Evolutionary conservation across 2,888 invertebrate species (phyloP), one percentile per base, ranked within the genome.

Genomic region (Lasioglossum morio): DNA sequence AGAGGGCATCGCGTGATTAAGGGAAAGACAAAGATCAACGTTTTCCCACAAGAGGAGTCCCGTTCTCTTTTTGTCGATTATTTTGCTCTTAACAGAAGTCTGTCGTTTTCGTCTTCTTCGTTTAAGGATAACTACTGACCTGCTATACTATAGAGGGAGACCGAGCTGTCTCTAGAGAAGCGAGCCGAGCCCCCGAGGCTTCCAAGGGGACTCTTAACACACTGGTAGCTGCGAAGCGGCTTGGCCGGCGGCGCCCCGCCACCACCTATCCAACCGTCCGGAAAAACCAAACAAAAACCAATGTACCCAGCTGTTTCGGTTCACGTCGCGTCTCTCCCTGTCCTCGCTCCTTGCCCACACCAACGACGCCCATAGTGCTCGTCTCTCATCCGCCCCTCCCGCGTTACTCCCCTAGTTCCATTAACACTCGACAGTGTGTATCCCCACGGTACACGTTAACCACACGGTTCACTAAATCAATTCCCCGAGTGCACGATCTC

Each of bases 151-250:
- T 96, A 96, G 92, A 96, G 95, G 95, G 96, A 96, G 95, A 94
- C 93, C 85, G 94, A 94, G 94, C 94, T 94, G 94, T 94, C 94
- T 94, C 94, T 93, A 93, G 94, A 95, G 93, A 94, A 94, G 92
- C 95, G 94, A 89, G 94, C 92, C 85, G 94, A 93, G 93, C 94
- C 94, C 93, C 95, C 94, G 88, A 94, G 94, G 92, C 92, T 94
- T 92, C 94, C 94, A 94, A 95, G 94, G 95, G 94, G 94, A 93
- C 93, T 94, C 92, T 94, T 94, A 92, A 91, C 94, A 91, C 96
- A 95, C 95, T 96, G 96, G 95, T 96, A 96, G 93, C 96, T 96
- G 93, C 96, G 96, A 94, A 96, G 96, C 93, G 96, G 96, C 95
- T 96, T 96, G 94, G 96, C 96, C 94, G 96, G 96, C 94, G 96